Base-by-base conservation (phyloP, 2,888 invertebrate genomes). In the Andrena dorsata region DNA sequence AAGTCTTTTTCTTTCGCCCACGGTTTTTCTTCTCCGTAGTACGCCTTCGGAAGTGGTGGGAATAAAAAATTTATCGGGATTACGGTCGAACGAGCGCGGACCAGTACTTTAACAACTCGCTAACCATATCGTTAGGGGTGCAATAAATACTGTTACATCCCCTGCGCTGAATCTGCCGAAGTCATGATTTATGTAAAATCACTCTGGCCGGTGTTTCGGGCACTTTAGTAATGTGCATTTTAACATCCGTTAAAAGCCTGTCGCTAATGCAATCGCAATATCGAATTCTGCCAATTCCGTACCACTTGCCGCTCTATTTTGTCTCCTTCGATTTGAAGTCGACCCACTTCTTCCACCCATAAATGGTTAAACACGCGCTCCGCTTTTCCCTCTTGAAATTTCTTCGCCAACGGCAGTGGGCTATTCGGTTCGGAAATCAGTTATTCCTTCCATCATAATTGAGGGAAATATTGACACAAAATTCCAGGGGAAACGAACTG, bases 361-460 rank as follows among this genome's bases (percentile, higher is more conserved):
- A 66, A 80, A 84, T 75, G 87, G 86, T 86, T 86, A 81, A 87
- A 82, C 76, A 80, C 41, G 20, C 35, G 69, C 49, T 64, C 30
- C 26, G 3, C 26, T 64, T 64, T 28, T 49, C 68, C 13, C 49
- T 60, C 60, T 63, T 20, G 61, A 26, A 64, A 41, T n/a, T 61
- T 63, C 16, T n/a, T 32, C 10, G 16, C 10, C 8, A 41, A 8
- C 26, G 30, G 0, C 2, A 0, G 47, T 49, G 10, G 20, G 35
- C 32, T n/a, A 64, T 35, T 20, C 23, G 16, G 1, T 10, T 2
- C 16, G 6, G 28, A 26, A 2, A 16, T 16, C 35, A 16, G 78
- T 77, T 56, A 35, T 35, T 60, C n/a, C 23, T 56, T 26, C 23
- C 56, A 8, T 56, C n/a, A 10, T 23, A 56, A n/a, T 28, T 30